phyloP scores from a whole-genome alignment of 2,113 vertebrate genomes.

The Solea solea region DNA sequence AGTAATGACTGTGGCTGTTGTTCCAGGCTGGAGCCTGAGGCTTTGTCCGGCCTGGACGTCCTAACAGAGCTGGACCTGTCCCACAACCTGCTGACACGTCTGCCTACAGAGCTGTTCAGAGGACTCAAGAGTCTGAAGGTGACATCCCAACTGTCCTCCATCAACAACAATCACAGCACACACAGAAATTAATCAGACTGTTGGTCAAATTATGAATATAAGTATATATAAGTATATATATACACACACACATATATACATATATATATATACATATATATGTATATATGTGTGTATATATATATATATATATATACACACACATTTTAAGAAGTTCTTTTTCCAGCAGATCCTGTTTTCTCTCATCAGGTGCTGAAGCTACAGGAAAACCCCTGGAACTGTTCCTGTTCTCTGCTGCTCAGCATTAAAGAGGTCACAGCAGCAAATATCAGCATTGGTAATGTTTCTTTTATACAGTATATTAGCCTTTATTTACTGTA shows the following conservation, averaged over 20 bases:
- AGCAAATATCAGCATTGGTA: slow-evolving; percentile 79
- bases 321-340: too few relatives aligned
- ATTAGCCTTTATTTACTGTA: neutral
- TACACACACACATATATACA: too few relatives aligned
- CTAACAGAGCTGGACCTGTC: slow-evolving; percentile 83
- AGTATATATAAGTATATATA: too few relatives aligned
- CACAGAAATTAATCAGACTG: too few relatives aligned
- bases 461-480: slow-evolving; percentile 24
- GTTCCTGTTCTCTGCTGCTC: slow-evolving; percentile 80
- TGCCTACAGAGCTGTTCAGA: slow-evolving; percentile 72
- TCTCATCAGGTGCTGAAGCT: slow-evolving; percentile 76
- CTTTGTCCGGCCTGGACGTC: slow-evolving; percentile 78
- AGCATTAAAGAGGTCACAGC: slow-evolving; percentile 71
- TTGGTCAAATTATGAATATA: too few relatives aligned
- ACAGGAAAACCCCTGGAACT: slow-evolving; percentile 87
- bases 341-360: neutral
- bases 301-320: too few relatives aligned
- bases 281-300: too few relatives aligned
- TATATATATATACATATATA: too few relatives aligned
- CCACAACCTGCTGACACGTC: slow-evolving; percentile 79
- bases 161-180: neutral
- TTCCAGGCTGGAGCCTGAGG: slow-evolving; percentile 70
- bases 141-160: neutral
- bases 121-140: slow-evolving; percentile 73
- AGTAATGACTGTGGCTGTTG: slow-evolving; percentile 6